phyloP scores from a whole-genome alignment of 2,797 vertebrate species.

The Tangara arthus region DNA sequence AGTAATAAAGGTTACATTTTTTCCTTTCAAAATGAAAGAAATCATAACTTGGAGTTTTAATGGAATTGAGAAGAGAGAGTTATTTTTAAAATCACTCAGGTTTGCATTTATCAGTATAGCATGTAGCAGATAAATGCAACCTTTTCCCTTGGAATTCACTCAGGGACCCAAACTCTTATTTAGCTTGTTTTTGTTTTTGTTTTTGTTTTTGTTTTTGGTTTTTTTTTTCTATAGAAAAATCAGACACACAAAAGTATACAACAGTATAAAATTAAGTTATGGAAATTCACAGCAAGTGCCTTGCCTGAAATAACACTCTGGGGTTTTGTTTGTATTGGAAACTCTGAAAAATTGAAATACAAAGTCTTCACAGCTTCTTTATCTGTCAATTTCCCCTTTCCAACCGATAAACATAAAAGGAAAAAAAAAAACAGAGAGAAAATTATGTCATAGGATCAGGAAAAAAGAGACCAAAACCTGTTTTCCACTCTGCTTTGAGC shows the following conservation, averaged over 20 bases:
- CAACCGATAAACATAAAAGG: neutral
- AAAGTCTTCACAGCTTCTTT: neutral
- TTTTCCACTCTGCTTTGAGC: neutral
- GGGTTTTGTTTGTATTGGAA: neutral
- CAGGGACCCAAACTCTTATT: neutral
- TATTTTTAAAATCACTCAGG: neutral
- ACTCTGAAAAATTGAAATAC: neutral
- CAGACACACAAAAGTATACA: neutral
- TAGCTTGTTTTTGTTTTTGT: neutral
- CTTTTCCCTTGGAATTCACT: neutral
- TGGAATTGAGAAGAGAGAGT: neutral
- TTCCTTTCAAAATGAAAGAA: neutral
- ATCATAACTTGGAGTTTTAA: neutral
- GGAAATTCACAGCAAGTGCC: neutral
- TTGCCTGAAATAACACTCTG: neutral
- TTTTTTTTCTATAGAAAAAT: neutral
- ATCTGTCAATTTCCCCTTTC: neutral
- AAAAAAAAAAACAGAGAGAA: neutral
- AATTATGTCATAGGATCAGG: neutral
- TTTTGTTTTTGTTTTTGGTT: neutral
- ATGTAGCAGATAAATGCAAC: neutral
- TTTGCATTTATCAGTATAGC: neutral
- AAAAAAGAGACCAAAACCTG: neutral
- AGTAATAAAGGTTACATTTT: neutral
- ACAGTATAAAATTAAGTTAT: neutral